Percentiles rank a stretch among this genome's conserved stretches.
Conservation (phyloP, 2,113 vertebrate species). For the Eptesicus fuscus region DNA sequence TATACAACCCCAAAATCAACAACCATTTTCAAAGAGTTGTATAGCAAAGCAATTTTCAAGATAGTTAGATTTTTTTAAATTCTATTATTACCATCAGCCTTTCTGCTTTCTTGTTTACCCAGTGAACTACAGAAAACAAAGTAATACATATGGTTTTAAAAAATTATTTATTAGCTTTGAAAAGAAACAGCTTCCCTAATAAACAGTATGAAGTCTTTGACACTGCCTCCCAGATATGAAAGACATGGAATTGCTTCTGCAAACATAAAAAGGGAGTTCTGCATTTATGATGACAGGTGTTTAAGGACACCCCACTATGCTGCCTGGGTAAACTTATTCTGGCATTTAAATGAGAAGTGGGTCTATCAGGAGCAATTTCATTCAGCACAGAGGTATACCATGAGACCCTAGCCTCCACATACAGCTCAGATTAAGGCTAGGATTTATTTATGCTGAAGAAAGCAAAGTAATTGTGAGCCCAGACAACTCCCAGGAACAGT, state of each 20-base stretch:
- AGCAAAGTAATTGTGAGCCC: neutral
- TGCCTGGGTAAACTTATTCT: neutral
- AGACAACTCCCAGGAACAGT: neutral
- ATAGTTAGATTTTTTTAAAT: neutral
- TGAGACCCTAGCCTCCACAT: neutral
- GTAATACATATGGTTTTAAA: neutral
- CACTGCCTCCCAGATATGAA: neutral
- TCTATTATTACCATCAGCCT: neutral
- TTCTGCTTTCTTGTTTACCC: neutral
- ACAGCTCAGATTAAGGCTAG: neutral
- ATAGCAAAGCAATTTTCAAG: neutral
- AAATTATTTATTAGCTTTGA: neutral
- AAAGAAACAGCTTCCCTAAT: neutral
- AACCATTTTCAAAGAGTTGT: neutral
- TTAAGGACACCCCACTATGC: neutral
- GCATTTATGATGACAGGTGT: neutral
- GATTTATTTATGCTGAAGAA: neutral
- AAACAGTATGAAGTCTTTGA: neutral
- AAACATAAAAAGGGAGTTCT: neutral
- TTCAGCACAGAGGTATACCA: neutral
- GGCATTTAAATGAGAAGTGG: conserved; percentile 11
- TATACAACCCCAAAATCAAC: neutral
- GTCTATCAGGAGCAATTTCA: neutral
- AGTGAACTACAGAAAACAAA: neutral
- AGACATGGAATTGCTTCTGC: neutral